Conservation (phyloP, 2,888 invertebrate genomes). For the Pantelozetes paolii region DNA sequence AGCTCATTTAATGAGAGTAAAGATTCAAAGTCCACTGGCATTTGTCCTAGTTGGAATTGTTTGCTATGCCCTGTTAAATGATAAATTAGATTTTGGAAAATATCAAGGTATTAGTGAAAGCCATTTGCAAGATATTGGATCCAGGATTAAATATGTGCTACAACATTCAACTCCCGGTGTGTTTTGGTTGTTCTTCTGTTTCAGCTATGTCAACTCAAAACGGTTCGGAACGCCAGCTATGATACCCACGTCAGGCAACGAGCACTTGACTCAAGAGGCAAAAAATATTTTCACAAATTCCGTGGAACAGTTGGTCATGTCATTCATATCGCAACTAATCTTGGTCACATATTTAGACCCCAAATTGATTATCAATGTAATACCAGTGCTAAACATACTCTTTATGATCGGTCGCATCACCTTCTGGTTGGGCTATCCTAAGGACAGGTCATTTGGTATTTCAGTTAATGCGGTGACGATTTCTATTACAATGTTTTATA, state of each 20-base stretch:
- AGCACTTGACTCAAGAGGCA: background rate
- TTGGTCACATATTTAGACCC: background rate
- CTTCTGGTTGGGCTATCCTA: background rate
- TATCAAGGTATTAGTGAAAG: background rate
- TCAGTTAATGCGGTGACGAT: too few relatives aligned
- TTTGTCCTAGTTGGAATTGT: too few relatives aligned
- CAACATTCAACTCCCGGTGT: constrained; percentile 1
- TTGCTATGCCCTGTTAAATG: too few relatives aligned
- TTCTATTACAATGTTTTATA: too few relatives aligned
- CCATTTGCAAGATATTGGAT: background rate
- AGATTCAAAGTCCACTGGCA: too few relatives aligned
- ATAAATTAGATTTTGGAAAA: too few relatives aligned
- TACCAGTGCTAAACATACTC: constrained; percentile 5
- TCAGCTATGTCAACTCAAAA: background rate
- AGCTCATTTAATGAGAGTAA: too few relatives aligned
- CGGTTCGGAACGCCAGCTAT: background rate
- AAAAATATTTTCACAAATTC: background rate
- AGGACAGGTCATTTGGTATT: background rate
- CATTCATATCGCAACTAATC: background rate
- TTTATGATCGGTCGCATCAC: background rate
- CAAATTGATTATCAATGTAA: background rate
- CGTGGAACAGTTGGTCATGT: constrained; percentile 19
- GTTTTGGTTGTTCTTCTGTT: background rate
- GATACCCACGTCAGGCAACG: background rate
- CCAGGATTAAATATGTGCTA: background rate